These are phyloP conservation scores for Pantherophis guttatus DNA, from an alignment of 2,113 vertebrate genomes.

Conservation along the genomic window DNA sequence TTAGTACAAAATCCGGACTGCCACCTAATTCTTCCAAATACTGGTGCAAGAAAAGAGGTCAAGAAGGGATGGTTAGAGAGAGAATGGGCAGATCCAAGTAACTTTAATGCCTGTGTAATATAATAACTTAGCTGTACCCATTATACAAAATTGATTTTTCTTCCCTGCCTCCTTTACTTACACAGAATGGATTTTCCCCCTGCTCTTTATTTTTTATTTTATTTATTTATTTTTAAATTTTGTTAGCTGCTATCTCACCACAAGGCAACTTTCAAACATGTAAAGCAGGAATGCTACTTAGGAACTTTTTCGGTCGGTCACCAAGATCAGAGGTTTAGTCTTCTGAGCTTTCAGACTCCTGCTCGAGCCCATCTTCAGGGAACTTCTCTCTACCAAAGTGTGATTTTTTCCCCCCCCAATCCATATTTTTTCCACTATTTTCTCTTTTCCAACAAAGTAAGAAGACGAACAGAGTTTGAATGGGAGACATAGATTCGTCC, in stretches of 20 bases:
- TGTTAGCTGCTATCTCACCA: not conserved
- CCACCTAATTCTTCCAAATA: not conserved
- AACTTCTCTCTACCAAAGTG: too few relatives aligned
- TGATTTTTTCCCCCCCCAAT: too few relatives aligned
- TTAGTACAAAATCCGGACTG: not conserved
- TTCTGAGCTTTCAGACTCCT: not conserved
- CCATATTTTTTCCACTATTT: not conserved
- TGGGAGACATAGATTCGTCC: too few relatives aligned
- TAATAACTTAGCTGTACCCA: not conserved
- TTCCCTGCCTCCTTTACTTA: not conserved
- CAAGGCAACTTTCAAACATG: not conserved
- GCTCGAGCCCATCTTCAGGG: not conserved
- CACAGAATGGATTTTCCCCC: not conserved
- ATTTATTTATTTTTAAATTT: not conserved
- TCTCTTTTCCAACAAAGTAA: not conserved
- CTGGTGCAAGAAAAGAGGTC: not conserved
- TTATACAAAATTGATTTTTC: not conserved
- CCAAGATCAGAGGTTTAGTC: not conserved
- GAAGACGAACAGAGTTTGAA: not conserved
- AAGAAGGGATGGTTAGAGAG: not conserved
- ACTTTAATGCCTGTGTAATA: not conserved
- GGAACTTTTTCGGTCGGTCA: too few relatives aligned
- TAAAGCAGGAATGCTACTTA: not conserved
- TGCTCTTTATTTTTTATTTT: not conserved
- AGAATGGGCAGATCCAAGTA: not conserved